Evolutionary conservation across 2,888 invertebrate genomes (phyloP).

Genomic region (Scaptomyza polygonia): DNA sequence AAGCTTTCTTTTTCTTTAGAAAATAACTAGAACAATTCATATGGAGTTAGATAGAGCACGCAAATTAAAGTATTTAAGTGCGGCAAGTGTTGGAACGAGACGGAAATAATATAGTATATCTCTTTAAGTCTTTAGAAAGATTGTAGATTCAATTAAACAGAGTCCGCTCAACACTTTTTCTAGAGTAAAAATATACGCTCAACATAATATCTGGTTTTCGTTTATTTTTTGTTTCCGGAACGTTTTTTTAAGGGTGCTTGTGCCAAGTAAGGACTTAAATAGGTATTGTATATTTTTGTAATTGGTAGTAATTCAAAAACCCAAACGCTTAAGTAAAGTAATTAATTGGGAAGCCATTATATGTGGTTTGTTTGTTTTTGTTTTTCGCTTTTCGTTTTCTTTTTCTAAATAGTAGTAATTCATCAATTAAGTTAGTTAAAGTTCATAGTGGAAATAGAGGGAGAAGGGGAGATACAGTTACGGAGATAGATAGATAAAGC

Average conservation of each 20-base stretch:
- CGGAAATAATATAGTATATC: not conserved
- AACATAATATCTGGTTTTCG: constrained; percentile 41
- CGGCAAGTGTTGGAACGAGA: constrained; percentile 29
- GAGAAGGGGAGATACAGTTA: constrained; percentile 21
- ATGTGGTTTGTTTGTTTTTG: constrained; percentile 26
- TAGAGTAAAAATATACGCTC: constrained; percentile 11
- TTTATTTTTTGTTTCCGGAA: too few relatives aligned
- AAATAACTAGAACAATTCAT: constrained; percentile 37
- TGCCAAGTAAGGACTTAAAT: constrained; percentile 43
- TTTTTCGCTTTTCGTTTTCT: too few relatives aligned
- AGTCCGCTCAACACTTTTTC: constrained; percentile 35
- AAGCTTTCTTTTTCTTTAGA: constrained; percentile 54
- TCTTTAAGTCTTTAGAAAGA: not conserved
- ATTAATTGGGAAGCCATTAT: constrained; percentile 66
- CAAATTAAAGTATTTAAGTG: constrained; percentile 51
- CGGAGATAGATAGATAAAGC: constrained; percentile 45
- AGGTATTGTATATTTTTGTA: constrained; percentile 36
- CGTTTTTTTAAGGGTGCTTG: constrained; percentile 48
- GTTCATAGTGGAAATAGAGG: constrained; percentile 47
- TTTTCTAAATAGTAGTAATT: constrained; percentile 59
- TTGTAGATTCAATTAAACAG: not conserved
- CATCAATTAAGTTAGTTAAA: constrained; percentile 53
- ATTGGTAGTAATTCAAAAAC: constrained; percentile 39
- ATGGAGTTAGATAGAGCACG: constrained; percentile 53
- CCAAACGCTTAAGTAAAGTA: constrained; percentile 60